Base-by-base conservation (phyloP, 1,140 invertebrate species). In the Gyrodactylus salaris region DNA sequence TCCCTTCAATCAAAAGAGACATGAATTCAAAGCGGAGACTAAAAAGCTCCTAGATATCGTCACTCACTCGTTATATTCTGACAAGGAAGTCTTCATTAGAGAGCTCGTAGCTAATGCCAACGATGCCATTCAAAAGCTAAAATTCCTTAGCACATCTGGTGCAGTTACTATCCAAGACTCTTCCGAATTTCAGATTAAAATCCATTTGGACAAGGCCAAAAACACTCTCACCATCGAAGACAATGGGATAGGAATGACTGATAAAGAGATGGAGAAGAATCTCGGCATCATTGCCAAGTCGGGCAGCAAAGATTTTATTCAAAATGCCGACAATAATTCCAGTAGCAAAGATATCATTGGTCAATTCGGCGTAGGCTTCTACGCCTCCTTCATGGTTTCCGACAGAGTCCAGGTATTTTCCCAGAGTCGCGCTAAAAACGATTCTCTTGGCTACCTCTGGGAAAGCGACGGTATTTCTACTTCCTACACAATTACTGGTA, bases 361-460 rank as follows among this genome's bases (percentile, higher is more conserved):
- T 1, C 91, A 96, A 79, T 97, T 97, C 84, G 93, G 92, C 75
- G 93, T 97, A 20, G 93, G 93, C 16, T 97, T 97, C 79, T 97
- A 96, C 78, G 94, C 91, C 68, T 86, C 87, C 0, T 96, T 96
- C 79, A 95, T 96, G 88, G 91, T 96, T 0, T 89, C 89, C 73
- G 86, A 94, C 76, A 88, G 87, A 79, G 89, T 96, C 20, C 88
- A 92, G 78, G 91, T 97, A 0, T 93, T 83, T 77, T 89, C 91
- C 1, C 84, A 84, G 77, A 70, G 72, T 25, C 84, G 84, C 74
- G 78, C 76, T 78, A 77, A 78, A 72, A 76, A 78, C 1, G 83
- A 82, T 74, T 83, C 85, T 0, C 81, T 83, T 20, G 88, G 88
- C 20, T 86, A 87, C 76, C 85, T 86, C 77, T 96, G 91, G 91